These are phyloP conservation scores for Clostera curtula DNA, from an alignment of 2,888 invertebrate species.

Conservation along the genomic window DNA sequence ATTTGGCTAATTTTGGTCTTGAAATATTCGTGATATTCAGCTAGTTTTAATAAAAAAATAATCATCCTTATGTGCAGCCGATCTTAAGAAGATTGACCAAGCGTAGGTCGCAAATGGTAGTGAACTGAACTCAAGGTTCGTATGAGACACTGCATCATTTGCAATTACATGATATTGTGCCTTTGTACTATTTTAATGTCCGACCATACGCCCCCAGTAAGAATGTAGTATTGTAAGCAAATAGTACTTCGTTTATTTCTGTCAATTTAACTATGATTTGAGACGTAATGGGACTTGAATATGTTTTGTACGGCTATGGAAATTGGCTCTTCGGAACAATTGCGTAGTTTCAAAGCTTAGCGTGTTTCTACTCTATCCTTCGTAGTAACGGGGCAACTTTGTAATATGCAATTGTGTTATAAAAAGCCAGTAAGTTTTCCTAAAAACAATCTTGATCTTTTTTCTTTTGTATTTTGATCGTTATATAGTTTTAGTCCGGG, in stretches of 20 bases:
- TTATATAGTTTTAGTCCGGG: too few relatives aligned
- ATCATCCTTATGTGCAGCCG: constrained; percentile 7
- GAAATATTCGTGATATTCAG: too few relatives aligned
- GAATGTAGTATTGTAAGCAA: constrained; percentile 68
- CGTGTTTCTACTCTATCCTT: too few relatives aligned
- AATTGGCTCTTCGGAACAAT: neutral
- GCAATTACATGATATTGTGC: constrained; percentile 74
- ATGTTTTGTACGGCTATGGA: neutral
- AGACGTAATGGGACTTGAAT: constrained; percentile 26
- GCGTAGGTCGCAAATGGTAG: constrained; percentile 66
- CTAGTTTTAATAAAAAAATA: too few relatives aligned
- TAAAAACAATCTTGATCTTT: too few relatives aligned
- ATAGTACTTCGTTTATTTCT: constrained; percentile 53
- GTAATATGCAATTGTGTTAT: too few relatives aligned
- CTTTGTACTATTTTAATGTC: constrained; percentile 63
- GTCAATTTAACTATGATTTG: constrained; percentile 47
- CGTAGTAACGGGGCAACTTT: too few relatives aligned
- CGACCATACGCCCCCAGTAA: constrained; percentile 38
- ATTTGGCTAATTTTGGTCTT: too few relatives aligned
- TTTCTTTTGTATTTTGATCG: too few relatives aligned
- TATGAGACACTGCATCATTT: constrained; percentile 69
- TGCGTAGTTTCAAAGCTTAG: neutral
- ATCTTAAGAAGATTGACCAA: constrained; percentile 17
- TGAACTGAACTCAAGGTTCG: constrained; percentile 45
- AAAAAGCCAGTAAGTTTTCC: too few relatives aligned